Conservation (phyloP, 2,888 invertebrate genomes). For the Brachyptera risi region DNA sequence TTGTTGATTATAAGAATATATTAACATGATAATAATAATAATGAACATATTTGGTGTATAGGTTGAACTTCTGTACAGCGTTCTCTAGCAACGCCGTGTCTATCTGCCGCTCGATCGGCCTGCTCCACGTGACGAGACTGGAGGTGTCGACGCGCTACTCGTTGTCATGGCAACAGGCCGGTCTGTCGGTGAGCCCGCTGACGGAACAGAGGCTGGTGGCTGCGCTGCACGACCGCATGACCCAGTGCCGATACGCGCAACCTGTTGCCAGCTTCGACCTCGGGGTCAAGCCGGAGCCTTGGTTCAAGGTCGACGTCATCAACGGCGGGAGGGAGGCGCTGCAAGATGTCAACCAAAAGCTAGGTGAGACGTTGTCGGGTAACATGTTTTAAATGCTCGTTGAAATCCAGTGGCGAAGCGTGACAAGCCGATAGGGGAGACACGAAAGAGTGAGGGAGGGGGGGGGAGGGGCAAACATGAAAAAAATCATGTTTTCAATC, state of each 20-base stretch:
- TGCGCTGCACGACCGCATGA: conserved; percentile 87
- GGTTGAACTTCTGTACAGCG: conserved; percentile 92
- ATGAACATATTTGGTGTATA: conserved; percentile 41
- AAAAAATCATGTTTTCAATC: too few relatives aligned
- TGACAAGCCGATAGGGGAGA: too few relatives aligned
- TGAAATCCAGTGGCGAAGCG: too few relatives aligned
- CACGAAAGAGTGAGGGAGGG: too few relatives aligned
- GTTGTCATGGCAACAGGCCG: conserved; percentile 43
- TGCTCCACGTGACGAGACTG: conserved; percentile 69
- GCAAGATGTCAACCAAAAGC: conserved; percentile 70
- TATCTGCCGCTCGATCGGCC: conserved; percentile 81
- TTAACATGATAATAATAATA: neutral
- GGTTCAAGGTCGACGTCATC: conserved; percentile 81
- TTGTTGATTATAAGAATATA: neutral
- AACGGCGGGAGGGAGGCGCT: conserved; percentile 72
- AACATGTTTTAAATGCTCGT: too few relatives aligned
- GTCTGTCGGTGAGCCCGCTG: conserved; percentile 30
- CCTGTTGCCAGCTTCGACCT: conserved; percentile 54
- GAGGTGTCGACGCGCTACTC: conserved; percentile 80
- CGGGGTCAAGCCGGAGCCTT: conserved; percentile 56
- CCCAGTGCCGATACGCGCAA: conserved; percentile 78
- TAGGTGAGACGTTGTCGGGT: too few relatives aligned
- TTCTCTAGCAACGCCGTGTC: conserved; percentile 95
- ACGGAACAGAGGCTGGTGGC: conserved; percentile 48
- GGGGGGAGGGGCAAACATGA: too few relatives aligned